Conservation (phyloP, 35 echinoderm and acorn worm species). For the Nesometra sesokonis region DNA sequence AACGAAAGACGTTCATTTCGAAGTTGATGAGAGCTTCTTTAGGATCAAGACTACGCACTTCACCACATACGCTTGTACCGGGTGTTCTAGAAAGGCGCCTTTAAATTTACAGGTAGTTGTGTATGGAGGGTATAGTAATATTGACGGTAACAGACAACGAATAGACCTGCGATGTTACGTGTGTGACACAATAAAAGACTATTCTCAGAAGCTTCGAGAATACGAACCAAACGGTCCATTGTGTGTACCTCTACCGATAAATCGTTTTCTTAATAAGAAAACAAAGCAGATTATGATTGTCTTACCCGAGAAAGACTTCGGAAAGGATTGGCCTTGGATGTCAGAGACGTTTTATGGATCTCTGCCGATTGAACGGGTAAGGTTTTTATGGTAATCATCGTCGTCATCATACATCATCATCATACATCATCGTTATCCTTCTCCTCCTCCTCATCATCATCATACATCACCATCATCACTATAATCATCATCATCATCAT, state of each 20-base stretch:
- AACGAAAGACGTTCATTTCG: background rate
- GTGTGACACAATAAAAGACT: background rate
- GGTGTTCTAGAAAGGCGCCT: background rate
- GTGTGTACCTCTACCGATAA: background rate
- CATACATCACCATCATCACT: too few species aligned
- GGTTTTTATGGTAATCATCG: background rate
- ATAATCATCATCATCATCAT: background rate
- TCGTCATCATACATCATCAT: too few species aligned
- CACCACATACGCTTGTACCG: background rate
- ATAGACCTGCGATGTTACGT: background rate
- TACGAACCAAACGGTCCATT: background rate
- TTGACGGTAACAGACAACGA: background rate
- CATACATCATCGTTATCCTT: too few species aligned
- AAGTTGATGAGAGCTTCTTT: background rate
- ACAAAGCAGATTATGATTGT: background rate
- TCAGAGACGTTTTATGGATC: background rate
- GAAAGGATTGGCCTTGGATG: background rate
- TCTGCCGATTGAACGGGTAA: background rate
- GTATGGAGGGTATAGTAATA: background rate
- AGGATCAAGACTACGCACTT: background rate
- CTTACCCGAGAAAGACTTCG: background rate
- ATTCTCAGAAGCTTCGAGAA: background rate
- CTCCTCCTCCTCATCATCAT: too few species aligned
- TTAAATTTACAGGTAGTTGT: background rate
- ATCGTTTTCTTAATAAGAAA: background rate